These are phyloP conservation scores for Allophyes oxyacanthae DNA, from an alignment of 2,888 invertebrate genomes.

Conservation along the genomic window DNA sequence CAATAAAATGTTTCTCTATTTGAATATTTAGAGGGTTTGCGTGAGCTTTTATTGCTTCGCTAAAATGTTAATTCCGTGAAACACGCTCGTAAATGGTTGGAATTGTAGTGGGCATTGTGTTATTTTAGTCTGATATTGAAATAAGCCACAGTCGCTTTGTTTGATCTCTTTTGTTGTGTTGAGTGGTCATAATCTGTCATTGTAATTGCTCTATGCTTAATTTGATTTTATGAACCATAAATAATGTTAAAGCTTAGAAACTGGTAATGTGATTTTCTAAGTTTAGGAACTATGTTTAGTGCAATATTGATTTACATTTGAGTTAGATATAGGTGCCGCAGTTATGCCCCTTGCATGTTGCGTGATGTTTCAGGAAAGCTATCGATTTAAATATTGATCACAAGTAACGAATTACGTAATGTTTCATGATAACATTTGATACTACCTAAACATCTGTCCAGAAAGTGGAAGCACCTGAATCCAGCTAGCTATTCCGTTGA, in stretches of 20 bases:
- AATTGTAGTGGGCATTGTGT: constrained; percentile 72
- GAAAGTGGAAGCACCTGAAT: no score
- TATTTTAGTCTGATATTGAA: constrained; percentile 73
- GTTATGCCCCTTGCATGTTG: no score
- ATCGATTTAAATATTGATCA: no score
- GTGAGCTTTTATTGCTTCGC: constrained; percentile 78
- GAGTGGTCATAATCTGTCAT: constrained; percentile 56
- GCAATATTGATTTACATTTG: constrained; percentile 22
- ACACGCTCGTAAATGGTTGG: constrained; percentile 76
- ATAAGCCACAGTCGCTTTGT: constrained; percentile 68
- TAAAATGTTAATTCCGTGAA: constrained; percentile 82
- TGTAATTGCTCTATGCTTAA: constrained; percentile 46
- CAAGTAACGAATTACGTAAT: no score
- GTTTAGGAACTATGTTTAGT: constrained; percentile 24
- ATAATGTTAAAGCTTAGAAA: constrained; percentile 29
- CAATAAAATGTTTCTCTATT: constrained; percentile 69
- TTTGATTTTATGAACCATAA: constrained; percentile 45
- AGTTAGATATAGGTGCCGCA: constrained; percentile 4
- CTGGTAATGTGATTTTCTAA: constrained; percentile 14
- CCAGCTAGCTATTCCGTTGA: constrained; percentile 9
- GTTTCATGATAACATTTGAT: no score
- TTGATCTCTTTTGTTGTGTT: constrained; percentile 66
- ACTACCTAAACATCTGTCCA: no score
- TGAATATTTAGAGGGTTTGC: constrained; percentile 74
- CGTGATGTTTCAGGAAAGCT: no score